phyloP scores from a whole-genome alignment of 53 echinoderm and acorn worm genomes.

The Zoroaster sp. region DNA sequence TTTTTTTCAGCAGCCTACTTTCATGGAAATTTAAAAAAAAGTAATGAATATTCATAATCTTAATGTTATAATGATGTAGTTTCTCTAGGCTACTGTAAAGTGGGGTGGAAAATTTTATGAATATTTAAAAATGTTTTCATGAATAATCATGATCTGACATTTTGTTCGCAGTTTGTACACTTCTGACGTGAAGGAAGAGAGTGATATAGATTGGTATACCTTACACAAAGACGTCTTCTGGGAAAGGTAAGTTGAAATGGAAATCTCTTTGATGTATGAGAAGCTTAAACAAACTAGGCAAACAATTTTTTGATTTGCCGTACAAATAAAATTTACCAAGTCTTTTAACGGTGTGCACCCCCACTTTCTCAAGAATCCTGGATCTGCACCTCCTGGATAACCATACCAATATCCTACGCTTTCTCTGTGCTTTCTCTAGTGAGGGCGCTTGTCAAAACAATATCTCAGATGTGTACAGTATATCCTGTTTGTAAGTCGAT shows the following conservation, averaged over 20 bases:
- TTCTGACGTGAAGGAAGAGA: conserved; percentile 2
- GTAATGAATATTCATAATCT: not conserved
- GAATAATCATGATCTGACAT: not conserved
- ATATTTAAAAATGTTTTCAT: not conserved
- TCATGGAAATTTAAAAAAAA: not conserved
- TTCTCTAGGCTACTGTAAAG: too few species aligned
- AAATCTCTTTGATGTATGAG: too few species aligned
- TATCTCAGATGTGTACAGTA: too few species aligned
- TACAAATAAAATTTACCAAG: not conserved
- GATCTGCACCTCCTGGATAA: not conserved
- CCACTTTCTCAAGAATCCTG: not conserved
- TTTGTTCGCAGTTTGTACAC: not conserved
- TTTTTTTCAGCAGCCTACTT: not conserved
- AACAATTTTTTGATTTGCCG: not conserved
- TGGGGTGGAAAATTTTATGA: too few species aligned
- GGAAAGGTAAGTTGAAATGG: not conserved
- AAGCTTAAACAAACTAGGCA: not conserved
- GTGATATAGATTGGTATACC: conserved; percentile 1
- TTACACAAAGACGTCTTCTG: conserved; percentile 1
- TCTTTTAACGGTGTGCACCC: not conserved
- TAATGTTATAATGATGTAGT: not conserved
- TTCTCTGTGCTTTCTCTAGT: too few species aligned
- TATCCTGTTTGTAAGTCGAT: too few species aligned
- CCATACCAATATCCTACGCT: too few species aligned
- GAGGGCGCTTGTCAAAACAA: too few species aligned